phyloP scores from a whole-genome alignment of 2,797 vertebrate genomes.

The Melanotaenia parkinsoni region DNA sequence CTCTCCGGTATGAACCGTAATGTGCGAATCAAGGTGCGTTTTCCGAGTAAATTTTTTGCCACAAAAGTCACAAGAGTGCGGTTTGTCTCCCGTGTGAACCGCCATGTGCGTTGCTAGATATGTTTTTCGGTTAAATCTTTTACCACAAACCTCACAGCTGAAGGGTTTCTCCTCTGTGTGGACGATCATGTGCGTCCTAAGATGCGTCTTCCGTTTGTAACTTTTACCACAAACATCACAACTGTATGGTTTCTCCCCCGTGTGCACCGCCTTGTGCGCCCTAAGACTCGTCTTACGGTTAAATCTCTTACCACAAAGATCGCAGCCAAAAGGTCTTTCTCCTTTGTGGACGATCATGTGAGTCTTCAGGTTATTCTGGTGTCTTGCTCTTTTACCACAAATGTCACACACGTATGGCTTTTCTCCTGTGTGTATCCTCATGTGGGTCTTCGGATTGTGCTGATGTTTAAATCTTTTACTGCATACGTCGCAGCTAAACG shows the following conservation, averaged over 20 bases:
- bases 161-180: conserved; percentile 21
- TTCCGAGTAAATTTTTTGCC: conserved; percentile 4
- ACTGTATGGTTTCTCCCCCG: neutral
- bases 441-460: conserved; percentile 21
- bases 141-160: conserved; percentile 20
- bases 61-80: conserved; percentile 1
- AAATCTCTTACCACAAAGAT: conserved; percentile 28
- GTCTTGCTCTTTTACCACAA: conserved; percentile 22
- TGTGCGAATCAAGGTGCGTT: conserved; percentile 15
- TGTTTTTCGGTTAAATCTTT: conserved; percentile 12
- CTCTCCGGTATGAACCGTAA: conserved; percentile 1
- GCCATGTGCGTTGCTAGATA: conserved; percentile 8
- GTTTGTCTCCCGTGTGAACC: conserved; percentile 5
- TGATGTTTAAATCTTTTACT: conserved; percentile 24
- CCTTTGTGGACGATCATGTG: conserved; percentile 28
- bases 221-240: conserved; percentile 33
- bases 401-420: conserved; percentile 29
- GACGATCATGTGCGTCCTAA: conserved; percentile 20
- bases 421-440: neutral
- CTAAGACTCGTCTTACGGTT: conserved; percentile 24
- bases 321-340: conserved; percentile 23
- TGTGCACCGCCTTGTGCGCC: neutral
- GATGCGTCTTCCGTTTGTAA: conserved; percentile 27
- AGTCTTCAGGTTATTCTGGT: conserved; percentile 31
- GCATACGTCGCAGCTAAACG: conserved; percentile 12